Evolutionary conservation across 2,797 vertebrate genomes (phyloP).

Genomic region (Poeciliopsis turneri): DNA sequence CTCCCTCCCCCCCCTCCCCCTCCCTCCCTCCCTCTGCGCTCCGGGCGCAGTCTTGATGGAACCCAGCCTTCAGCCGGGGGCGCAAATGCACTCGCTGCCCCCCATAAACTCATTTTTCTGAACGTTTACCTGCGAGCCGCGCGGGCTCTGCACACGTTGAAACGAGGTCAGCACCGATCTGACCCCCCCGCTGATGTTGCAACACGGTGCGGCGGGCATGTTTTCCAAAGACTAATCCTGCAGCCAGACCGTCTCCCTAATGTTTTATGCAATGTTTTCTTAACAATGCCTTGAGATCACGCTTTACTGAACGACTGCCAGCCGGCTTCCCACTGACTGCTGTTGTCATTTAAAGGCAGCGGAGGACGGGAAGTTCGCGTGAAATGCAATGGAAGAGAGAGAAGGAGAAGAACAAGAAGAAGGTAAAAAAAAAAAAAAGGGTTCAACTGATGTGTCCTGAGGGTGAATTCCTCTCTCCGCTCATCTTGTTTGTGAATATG

Average conservation of each 20-base stretch:
- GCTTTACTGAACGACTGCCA: conserved; percentile 52
- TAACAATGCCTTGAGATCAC: conserved; percentile 63
- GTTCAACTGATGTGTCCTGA: conserved; percentile 55
- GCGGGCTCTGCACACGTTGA: background rate
- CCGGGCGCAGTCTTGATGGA: conserved; percentile 81
- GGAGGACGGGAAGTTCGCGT: conserved; percentile 62
- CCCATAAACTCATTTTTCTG: conserved; percentile 2
- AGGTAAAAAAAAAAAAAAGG: conserved; percentile 32
- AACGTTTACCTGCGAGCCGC: conserved; percentile 57
- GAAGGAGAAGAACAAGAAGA: background rate
- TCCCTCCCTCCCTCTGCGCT: conserved; percentile 71
- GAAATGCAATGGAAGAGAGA: conserved; percentile 73
- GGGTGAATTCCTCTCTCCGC: conserved; percentile 66
- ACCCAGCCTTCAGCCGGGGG: conserved; percentile 58
- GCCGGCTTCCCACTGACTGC: conserved; percentile 36
- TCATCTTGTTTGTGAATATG: conserved; percentile 30
- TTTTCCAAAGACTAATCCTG: conserved; percentile 47
- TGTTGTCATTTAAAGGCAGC: conserved; percentile 73
- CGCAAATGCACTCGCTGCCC: conserved; percentile 49
- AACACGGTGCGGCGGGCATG: conserved; percentile 26
- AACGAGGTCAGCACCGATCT: background rate
- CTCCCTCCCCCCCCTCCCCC: conserved; percentile 14
- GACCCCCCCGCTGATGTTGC: background rate
- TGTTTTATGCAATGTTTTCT: conserved; percentile 73
- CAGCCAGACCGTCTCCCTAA: conserved; percentile 65